phyloP scores from a whole-genome alignment of 2,797 vertebrate genomes.

The Astyanax mexicanus region DNA sequence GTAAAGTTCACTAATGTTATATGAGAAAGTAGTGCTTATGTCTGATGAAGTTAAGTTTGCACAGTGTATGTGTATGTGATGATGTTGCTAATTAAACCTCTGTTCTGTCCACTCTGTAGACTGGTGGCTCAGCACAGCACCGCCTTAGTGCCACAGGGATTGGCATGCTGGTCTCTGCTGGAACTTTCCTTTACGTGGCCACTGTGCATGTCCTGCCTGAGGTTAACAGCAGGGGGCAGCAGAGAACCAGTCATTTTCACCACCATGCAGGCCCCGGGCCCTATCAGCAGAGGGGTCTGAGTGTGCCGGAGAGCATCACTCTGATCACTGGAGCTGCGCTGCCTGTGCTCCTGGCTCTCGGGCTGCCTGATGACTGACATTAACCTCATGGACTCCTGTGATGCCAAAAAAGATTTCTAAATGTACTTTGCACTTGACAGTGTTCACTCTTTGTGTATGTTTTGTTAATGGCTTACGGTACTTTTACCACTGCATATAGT shows the following conservation, averaged over 20 bases:
- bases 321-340: conserved; percentile 77
- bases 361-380: conserved; percentile 70
- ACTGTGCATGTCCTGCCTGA: conserved; percentile 78
- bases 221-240: conserved; percentile 68
- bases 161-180: conserved; percentile 80
- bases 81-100: no score
- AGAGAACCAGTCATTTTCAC: conserved; percentile 46
- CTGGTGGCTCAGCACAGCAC: conserved; percentile 64
- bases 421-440: neutral
- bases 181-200: conserved; percentile 81
- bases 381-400: neutral
- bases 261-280: conserved; percentile 38
- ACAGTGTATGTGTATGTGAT: no score
- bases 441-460: no score
- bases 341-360: conserved; percentile 71
- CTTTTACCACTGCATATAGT: no score
- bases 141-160: conserved; percentile 74
- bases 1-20: no score
- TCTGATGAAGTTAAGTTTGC: no score
- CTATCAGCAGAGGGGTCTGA: conserved; percentile 62
- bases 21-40: no score
- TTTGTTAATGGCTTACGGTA: neutral
- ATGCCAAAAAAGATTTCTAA: neutral
- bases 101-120: conserved; percentile 63
- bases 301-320: conserved; percentile 75